Evolutionary conservation across 2,888 invertebrate species (phyloP), one percentile per base, ranked within the genome.

Genomic region (Quadriops clusia): DNA sequence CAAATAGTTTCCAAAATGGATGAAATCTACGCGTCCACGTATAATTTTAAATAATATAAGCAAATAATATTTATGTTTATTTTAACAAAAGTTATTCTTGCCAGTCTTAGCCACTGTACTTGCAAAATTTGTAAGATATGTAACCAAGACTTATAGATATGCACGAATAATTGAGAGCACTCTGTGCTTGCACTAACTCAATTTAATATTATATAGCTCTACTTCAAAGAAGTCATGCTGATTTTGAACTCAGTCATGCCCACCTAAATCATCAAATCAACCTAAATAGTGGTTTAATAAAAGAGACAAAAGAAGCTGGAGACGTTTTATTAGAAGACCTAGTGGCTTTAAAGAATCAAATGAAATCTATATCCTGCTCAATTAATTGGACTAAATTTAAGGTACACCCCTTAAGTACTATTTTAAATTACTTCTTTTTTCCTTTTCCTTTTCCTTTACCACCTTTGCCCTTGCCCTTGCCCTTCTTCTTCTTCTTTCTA

Each of bases 271-370:
- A 46, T 15, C 43, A 50, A 33, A 17, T 54, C 5, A 38, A 49
- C 28, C 30, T 11, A 2, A 45, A 42, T 14, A 47, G 49, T 17
- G 39, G 40, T 29, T 32, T 44, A 3, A 32, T 56, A 3, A 46
- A 48, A 25, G 50, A 56, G 30, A 39, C 46, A 18, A 32, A 43
- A 2, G 50, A 53, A 22, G 45, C 46, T 8, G 52, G 51, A 4
- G 47, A 52, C 27, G 34, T 47, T 9, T 28, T 58, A 8, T 30
- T 54, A 21, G 47, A 52, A 28, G 56, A 56, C 31, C 34, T 58
- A 16, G 45, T 49, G 11, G 29, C 30, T 5, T 25, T 53, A 1
- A 51, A 47, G 32, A 32, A 36, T 12, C 49, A 53, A 27, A 17
- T 50, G 8, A 44, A 50, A 29, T 22, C 37, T 4, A 28, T 41